Evolutionary conservation across 2,888 invertebrate species (phyloP).

Genomic region (Pegoplata infirma): DNA sequence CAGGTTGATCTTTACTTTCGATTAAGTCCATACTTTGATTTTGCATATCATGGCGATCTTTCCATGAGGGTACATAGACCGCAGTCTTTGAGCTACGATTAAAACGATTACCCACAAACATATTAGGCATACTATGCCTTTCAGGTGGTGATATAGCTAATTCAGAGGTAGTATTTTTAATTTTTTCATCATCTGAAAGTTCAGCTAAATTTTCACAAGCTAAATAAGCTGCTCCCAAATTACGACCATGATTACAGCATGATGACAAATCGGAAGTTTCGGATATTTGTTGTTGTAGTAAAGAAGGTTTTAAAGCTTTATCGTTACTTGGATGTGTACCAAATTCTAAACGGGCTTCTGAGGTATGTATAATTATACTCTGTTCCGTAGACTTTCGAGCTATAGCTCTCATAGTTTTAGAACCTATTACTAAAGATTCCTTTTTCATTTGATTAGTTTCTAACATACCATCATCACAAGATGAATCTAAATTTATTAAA

Average conservation of each 20-base stretch:
- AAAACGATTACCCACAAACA: slow-evolving; percentile 81
- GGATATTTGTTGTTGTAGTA: slow-evolving; percentile 80
- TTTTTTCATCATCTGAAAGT: slow-evolving; percentile 81
- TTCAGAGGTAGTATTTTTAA: slow-evolving; percentile 74
- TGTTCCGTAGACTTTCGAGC: slow-evolving; percentile 72
- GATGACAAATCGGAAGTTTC: slow-evolving; percentile 82
- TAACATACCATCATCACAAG: slow-evolving; percentile 62
- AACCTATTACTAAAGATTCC: slow-evolving; percentile 76
- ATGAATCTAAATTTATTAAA: slow-evolving; percentile 72
- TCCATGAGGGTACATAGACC: slow-evolving; percentile 80
- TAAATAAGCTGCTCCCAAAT: slow-evolving; percentile 79
- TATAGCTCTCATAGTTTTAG: slow-evolving; percentile 73
- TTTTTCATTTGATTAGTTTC: slow-evolving; percentile 66
- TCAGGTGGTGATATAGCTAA: slow-evolving; percentile 71
- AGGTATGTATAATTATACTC: slow-evolving; percentile 78
- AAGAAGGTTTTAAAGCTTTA: neutral
- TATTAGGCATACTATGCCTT: slow-evolving; percentile 84
- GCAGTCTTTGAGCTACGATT: slow-evolving; percentile 80
- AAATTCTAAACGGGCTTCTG: slow-evolving; percentile 79
- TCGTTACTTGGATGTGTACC: slow-evolving; percentile 44
- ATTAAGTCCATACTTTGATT: slow-evolving; percentile 71
- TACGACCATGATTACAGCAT: slow-evolving; percentile 79
- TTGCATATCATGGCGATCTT: slow-evolving; percentile 72
- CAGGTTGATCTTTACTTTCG: slow-evolving; percentile 53
- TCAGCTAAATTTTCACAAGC: slow-evolving; percentile 85